Evolutionary conservation across 2,797 vertebrate species (phyloP), one percentile per base, ranked within the genome.

Genomic region (Gila robusta): DNA sequence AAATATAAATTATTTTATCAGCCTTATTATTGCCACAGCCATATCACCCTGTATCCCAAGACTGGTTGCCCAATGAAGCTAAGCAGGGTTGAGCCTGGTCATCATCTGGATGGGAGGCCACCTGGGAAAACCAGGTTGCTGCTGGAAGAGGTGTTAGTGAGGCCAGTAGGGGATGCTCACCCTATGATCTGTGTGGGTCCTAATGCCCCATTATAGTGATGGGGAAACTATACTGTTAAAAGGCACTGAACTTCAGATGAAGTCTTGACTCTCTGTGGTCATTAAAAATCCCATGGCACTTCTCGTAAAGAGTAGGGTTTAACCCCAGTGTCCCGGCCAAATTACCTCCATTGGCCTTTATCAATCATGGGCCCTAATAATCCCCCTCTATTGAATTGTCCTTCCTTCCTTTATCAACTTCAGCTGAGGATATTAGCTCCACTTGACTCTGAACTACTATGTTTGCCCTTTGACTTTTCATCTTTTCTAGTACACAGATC

Each of bases 401-500:
- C 47, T 8, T 54, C 52, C 52, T 54, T 54, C 21, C 54, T 23
- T 64, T 6, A 37, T 72, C 67, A 26, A 32, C 21, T 47, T 32
- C 12, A 54, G 44, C 7, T 49, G 66, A 54, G 47, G 44, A 17
- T 49, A 26, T 47, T 54, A 73, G 64, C 54, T 82, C 21, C 21
- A 0, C 37, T 47, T 82, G 69, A 73, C 78, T 72, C 37, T 21
- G 69, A 71, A 35, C 81, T 21, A 11, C n/a, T 4, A 23, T 54
- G n/a, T 73, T 73, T 35, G 35, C 35, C 35, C 35, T 35, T 35
- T 35, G 35, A 35, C 35, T 35, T 35, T 26, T 14, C 14, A 47
- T 74, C 26, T 64, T 62, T 74, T 49, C 26, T 32, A 10, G 7
- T 74, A 64, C n/a, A 74, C 41, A 64, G 19, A 83, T 74, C 28